Evolutionary conservation across 2,797 vertebrate genomes (phyloP), one percentile per base, ranked within the genome.

Genomic region (Chanos chanos): DNA sequence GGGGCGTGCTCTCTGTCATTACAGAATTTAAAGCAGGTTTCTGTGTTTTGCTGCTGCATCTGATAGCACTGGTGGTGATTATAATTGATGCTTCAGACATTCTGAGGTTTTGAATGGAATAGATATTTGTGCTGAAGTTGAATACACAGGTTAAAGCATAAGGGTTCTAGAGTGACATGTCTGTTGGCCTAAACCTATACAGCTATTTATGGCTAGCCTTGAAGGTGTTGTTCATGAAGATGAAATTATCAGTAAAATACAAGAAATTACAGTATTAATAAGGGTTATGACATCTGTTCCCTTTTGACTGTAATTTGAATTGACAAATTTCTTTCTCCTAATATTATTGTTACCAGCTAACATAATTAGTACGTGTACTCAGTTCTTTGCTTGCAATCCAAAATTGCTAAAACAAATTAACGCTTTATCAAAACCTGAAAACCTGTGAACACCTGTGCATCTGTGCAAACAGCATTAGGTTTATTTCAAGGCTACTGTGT

Each of bases 381-480:
- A 25, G 10, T 16, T 5, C 12, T 31, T 41, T 61, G 6, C 36
- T 30, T 7, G 43, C 16, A 44, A 28, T 7, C 31, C 37, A 41
- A 50, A 34, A 16, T 41, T 13, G 27, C 5, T 21, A 4, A 18
- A 30, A 44, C n/a, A 48, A 61, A 69, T 58, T 54, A 65, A 43
- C 27, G 48, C 28, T 41, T 53, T 30, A 64, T 56, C 28, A 34
- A 39, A 40, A 53, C 43, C 9, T 5, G 2, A 48, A 39, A 66
- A 63, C 16, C 24, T 27, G 47, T 4, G 65, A 86, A 86, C 77
- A 82, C 83, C 80, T 82, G 78, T 67, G 62, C 40, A 56, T 64
- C 69, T 72, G 31, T 77, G 70, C 71, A 65, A 63, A 66, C 48
- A 62, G 47, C 61, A 16, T 41, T 30, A 59, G 37, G 15, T 33